These are phyloP conservation scores for Teleogryllus occipitalis DNA, from an alignment of 1,140 invertebrate species.

Conservation along the genomic window DNA sequence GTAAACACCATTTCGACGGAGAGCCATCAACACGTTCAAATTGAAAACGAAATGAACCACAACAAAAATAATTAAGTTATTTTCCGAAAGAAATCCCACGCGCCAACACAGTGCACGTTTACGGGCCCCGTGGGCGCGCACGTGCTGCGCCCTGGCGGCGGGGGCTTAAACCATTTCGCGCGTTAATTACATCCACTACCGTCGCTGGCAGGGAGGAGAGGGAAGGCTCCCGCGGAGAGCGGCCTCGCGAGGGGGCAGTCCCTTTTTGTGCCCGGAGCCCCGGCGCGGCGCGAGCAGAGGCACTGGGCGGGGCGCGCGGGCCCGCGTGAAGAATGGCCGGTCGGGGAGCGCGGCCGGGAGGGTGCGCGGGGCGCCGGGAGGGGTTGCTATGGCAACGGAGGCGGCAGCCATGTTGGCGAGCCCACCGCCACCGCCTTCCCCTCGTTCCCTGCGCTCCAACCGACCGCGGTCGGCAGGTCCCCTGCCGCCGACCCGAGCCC, in stretches of 20 bases:
- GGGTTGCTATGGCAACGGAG: not conserved
- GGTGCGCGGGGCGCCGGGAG: not conserved
- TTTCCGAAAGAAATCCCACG: not conserved
- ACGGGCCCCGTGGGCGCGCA: not conserved
- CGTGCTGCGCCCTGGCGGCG: not conserved
- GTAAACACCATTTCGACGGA: not conserved
- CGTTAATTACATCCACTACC: not conserved
- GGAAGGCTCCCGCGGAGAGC: too few relatives aligned
- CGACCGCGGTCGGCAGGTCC: not conserved
- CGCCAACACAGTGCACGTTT: not conserved
- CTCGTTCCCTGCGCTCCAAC: not conserved
- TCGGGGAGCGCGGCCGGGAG: not conserved
- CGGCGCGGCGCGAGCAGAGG: not conserved
- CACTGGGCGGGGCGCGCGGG: not conserved
- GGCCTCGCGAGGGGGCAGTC: not conserved
- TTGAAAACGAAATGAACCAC: conserved; percentile 4
- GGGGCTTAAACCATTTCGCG: not conserved
- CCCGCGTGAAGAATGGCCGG: too few relatives aligned
- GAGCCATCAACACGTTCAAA: not conserved
- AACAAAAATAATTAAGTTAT: conserved; percentile 6
- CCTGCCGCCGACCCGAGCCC: too few relatives aligned
- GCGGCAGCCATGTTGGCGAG: not conserved
- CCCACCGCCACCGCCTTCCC: too few relatives aligned
- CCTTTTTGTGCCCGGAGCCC: not conserved
- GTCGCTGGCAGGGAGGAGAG: too few relatives aligned